Percentiles rank a stretch among this genome's conserved stretches.
phyloP scores from a whole-genome alignment of 1,140 invertebrate genomes.

The Steinernema khuongi region DNA sequence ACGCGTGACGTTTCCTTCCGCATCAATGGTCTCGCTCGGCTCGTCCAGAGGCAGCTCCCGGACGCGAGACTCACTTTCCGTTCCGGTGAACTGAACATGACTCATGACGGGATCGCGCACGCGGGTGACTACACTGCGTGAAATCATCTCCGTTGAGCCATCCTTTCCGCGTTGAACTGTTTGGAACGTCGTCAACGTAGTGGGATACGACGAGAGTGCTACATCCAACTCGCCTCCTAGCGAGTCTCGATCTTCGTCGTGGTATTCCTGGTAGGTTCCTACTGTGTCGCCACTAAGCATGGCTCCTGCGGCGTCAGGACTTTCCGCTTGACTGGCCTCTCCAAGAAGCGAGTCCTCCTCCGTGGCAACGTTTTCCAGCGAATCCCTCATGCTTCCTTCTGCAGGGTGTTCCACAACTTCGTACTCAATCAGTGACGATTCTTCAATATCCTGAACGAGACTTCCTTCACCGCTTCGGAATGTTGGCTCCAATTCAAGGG shows the following conservation, averaged over 20 bases:
- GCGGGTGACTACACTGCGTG: constrained; percentile 47
- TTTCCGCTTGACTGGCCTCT: constrained; percentile 41
- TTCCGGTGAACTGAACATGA: constrained; percentile 52
- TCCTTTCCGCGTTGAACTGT: constrained; percentile 44
- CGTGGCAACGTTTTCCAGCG: constrained; percentile 32
- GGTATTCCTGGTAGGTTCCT: constrained; percentile 41
- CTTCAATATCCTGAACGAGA: background rate
- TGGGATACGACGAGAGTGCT: constrained; percentile 44
- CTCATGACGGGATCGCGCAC: constrained; percentile 51
- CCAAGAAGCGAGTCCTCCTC: constrained; percentile 46
- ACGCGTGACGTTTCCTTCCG: constrained; percentile 44
- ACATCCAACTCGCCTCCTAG: constrained; percentile 39
- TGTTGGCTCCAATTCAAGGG: constrained; percentile 33
- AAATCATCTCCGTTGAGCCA: constrained; percentile 51
- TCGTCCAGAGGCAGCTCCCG: constrained; percentile 38
- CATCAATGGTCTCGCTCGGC: constrained; percentile 40
- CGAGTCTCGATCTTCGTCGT: constrained; percentile 48
- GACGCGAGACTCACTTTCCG: constrained; percentile 48
- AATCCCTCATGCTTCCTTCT: constrained; percentile 28
- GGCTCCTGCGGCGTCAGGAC: constrained; percentile 37
- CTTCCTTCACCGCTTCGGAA: background rate
- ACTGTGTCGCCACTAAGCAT: constrained; percentile 43
- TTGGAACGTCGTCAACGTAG: constrained; percentile 54
- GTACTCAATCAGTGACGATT: constrained; percentile 23
- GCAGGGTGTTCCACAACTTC: constrained; percentile 26